These are phyloP conservation scores for Stenichneumon culpator DNA, from an alignment of 2,888 invertebrate genomes.

Conservation along the genomic window DNA sequence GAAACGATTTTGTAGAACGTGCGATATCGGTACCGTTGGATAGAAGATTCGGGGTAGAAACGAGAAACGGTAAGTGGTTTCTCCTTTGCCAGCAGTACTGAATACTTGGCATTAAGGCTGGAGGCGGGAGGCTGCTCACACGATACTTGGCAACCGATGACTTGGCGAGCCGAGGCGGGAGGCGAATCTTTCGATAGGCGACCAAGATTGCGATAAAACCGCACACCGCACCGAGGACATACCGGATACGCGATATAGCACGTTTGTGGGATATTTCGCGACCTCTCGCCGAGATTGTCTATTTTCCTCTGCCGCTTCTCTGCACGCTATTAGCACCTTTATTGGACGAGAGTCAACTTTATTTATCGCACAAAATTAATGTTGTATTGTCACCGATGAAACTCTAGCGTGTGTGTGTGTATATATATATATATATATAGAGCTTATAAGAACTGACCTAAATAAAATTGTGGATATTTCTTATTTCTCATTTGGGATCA, in stretches of 20 bases:
- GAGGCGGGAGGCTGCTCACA: constrained; percentile 14
- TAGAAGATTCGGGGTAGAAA: constrained; percentile 6
- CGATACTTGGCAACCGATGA: constrained; percentile 65
- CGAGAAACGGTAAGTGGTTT: constrained; percentile 62
- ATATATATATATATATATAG: too few relatives aligned
- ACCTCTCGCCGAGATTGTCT: background rate
- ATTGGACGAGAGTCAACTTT: constrained; percentile 19
- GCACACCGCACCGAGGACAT: constrained; percentile 13
- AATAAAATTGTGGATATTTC: too few relatives aligned
- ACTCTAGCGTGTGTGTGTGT: background rate
- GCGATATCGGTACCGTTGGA: constrained; percentile 25
- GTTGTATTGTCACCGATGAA: background rate
- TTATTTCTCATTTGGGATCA: too few relatives aligned
- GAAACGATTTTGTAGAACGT: constrained; percentile 50
- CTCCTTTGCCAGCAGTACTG: constrained; percentile 59
- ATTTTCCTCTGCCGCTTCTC: background rate
- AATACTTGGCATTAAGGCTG: constrained; percentile 45
- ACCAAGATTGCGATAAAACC: constrained; percentile 64
- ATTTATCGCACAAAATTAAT: background rate
- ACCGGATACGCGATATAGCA: constrained; percentile 41
- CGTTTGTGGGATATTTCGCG: constrained; percentile 35
- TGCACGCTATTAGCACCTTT: constrained; percentile 6
- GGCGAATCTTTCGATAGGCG: constrained; percentile 55
- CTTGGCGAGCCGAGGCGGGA: constrained; percentile 51
- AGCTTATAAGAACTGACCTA: too few relatives aligned